Conservation (phyloP, 2,113 vertebrate species). For the Nothoprocta perdicaria region DNA sequence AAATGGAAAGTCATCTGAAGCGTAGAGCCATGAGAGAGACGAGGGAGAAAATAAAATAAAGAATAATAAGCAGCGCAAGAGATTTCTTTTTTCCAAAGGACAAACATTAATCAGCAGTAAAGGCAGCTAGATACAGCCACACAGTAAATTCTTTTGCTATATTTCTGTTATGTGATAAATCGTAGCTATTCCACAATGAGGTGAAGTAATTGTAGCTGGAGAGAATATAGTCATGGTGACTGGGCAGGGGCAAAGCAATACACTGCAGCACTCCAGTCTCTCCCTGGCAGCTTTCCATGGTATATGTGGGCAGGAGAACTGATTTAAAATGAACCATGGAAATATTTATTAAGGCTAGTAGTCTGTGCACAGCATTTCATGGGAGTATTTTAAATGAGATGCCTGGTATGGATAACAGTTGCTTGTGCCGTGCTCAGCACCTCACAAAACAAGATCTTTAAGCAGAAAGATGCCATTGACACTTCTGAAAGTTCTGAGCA, state of each 20-base stretch:
- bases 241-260: not conserved
- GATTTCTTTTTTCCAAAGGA: not conserved
- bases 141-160: constrained; percentile 33
- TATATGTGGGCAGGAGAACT: not conserved
- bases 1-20: constrained; percentile 54
- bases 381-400: not conserved
- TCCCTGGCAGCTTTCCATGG: not conserved
- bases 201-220: not conserved
- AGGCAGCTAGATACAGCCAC: not conserved
- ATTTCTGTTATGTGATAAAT: constrained; percentile 37
- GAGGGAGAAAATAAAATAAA: constrained; percentile 32
- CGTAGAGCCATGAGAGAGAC: constrained; percentile 3
- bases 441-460: not conserved
- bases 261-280: not conserved
- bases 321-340: constrained; percentile 11
- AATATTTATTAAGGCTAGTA: constrained; percentile 5
- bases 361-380: not conserved
- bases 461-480: not conserved
- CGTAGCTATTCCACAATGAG: not conserved
- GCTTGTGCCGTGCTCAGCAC: not conserved
- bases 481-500: not conserved
- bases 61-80: not conserved
- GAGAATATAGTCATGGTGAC: not conserved
- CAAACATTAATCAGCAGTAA: not conserved
- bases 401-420: not conserved